Percentiles rank a stretch among this genome's conserved stretches.
Evolutionary conservation across 2,797 vertebrate genomes (phyloP).

Genomic region (Tinamus major): DNA sequence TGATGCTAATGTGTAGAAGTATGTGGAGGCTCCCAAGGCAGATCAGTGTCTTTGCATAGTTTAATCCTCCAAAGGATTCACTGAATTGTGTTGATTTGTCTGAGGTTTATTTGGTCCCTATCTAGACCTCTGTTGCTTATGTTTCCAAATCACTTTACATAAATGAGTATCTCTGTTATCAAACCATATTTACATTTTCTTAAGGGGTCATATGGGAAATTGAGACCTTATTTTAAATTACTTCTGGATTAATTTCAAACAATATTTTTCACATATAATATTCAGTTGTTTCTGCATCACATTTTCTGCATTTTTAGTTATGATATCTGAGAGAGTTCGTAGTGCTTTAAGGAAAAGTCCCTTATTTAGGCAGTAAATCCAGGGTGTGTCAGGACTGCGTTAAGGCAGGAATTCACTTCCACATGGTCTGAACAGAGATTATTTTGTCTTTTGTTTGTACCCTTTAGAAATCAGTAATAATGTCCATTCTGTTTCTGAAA

Average conservation of each 20-base stretch:
- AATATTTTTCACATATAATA: not conserved
- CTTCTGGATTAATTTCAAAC: not conserved
- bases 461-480: not conserved
- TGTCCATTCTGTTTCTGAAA: not conserved
- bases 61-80: not conserved
- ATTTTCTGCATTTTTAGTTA: not conserved
- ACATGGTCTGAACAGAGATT: rapidly evolving
- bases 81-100: not conserved
- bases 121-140: not conserved
- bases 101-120: not conserved
- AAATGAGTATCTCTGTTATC: not conserved
- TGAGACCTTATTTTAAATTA: not conserved
- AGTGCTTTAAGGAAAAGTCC: not conserved
- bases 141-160: not conserved
- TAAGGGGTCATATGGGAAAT: not conserved
- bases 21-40: not conserved
- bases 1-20: not conserved
- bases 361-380: not conserved
- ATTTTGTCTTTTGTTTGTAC: not conserved
- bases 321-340: not conserved
- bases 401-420: not conserved
- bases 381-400: not conserved
- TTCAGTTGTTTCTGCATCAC: not conserved
- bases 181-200: not conserved
- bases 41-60: not conserved